Conservation (phyloP, 2,113 vertebrate genomes). For the Melanocharis versteri region DNA sequence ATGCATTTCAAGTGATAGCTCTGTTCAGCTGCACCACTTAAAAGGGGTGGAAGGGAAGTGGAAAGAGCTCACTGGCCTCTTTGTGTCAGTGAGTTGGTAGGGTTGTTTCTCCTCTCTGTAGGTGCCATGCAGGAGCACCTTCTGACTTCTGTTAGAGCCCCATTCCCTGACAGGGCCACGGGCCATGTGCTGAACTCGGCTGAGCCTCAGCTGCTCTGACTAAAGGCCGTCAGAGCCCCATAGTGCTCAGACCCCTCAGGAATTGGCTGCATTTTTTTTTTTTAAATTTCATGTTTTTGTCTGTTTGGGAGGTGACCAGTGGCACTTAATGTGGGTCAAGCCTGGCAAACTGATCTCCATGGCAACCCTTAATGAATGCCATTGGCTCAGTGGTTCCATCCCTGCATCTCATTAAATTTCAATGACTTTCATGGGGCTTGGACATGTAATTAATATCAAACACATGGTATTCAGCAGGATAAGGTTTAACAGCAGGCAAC, state of each 20-base stretch:
- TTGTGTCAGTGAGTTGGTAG: neutral
- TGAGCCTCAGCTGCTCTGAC: slow-evolving; percentile 16
- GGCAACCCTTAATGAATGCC: slow-evolving; percentile 71
- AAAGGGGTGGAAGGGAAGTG: neutral
- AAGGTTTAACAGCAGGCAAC: slow-evolving; percentile 53
- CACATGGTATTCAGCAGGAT: slow-evolving; percentile 65
- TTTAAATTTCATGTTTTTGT: slow-evolving; percentile 60
- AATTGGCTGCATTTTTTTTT: slow-evolving; percentile 33
- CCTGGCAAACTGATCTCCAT: slow-evolving; percentile 69
- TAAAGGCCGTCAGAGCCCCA: neutral
- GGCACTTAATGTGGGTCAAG: slow-evolving; percentile 73
- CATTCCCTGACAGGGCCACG: neutral
- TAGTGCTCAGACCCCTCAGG: slow-evolving; percentile 26
- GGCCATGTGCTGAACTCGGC: neutral
- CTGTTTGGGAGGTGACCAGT: slow-evolving; percentile 60
- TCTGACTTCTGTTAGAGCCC: neutral
- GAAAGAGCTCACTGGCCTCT: neutral
- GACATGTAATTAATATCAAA: slow-evolving; percentile 73
- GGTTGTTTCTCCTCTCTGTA: neutral
- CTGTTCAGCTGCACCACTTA: neutral
- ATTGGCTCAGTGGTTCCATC: slow-evolving; percentile 68
- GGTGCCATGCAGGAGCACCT: neutral
- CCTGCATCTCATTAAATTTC: slow-evolving; percentile 74
- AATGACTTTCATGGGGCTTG: slow-evolving; percentile 67
- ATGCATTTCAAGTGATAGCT: neutral